phyloP scores from a whole-genome alignment of 1,140 invertebrate species.

The Drosophila albomicans region DNA sequence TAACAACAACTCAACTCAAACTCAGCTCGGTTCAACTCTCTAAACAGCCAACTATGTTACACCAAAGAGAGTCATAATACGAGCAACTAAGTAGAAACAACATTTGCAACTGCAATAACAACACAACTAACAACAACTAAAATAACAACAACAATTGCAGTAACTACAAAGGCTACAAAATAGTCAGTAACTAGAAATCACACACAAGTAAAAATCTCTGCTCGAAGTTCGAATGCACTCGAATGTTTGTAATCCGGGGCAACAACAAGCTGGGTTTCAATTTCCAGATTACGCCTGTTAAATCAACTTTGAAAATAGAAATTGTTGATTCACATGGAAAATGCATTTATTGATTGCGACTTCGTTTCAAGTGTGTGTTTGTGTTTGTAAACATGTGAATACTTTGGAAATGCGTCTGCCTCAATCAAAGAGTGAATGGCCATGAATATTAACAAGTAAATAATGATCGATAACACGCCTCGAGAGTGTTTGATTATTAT shows the following conservation, averaged over 20 bases:
- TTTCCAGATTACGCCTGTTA: slow-evolving; percentile 8
- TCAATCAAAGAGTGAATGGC: neutral
- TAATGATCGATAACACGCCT: neutral
- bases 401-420: slow-evolving; percentile 1
- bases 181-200: slow-evolving; percentile 59
- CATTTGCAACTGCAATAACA: slow-evolving; percentile 59
- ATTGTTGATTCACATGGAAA: slow-evolving; percentile 21
- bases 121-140: slow-evolving; percentile 43
- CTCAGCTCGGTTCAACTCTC: slow-evolving; percentile 37
- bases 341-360: slow-evolving; percentile 6
- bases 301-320: slow-evolving; percentile 1
- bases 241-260: neutral
- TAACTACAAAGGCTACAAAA: slow-evolving; percentile 16
- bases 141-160: slow-evolving; percentile 11
- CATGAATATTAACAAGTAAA: slow-evolving; percentile 5
- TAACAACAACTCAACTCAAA: slow-evolving; percentile 35
- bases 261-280: neutral
- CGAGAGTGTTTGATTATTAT: neutral
- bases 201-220: slow-evolving; percentile 24
- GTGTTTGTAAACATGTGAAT: neutral
- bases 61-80: slow-evolving; percentile 67
- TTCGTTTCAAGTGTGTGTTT: neutral
- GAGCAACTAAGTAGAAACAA: slow-evolving; percentile 58
- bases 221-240: slow-evolving; percentile 47
- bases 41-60: slow-evolving; percentile 55